A percentile compares a stretch with the other conserved stretches of the same genome.
Conservation (phyloP, 2,797 vertebrate species). For the Cichlasoma orientale region DNA sequence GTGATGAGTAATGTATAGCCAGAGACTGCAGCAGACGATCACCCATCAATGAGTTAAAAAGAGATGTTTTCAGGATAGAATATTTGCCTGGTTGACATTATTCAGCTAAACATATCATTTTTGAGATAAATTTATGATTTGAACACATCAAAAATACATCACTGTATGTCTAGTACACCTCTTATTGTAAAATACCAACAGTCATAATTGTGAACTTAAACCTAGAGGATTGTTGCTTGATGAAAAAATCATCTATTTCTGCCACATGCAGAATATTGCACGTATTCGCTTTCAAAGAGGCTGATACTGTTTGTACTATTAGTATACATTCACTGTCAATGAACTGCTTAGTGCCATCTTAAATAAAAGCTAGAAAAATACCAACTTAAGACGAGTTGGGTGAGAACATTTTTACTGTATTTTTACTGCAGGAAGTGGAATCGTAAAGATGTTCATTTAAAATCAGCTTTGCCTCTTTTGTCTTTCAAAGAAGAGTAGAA, state of each 20-base stretch:
- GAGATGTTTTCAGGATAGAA: slow-evolving; percentile 20
- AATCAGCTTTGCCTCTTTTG: neutral
- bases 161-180: too few species aligned
- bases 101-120: slow-evolving; percentile 17
- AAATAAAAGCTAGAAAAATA: neutral
- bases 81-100: slow-evolving; percentile 12
- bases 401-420: neutral
- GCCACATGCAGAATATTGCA: too few species aligned
- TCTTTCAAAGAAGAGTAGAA: neutral
- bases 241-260: too few species aligned
- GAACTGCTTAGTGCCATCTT: neutral
- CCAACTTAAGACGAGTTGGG: neutral
- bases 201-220: too few species aligned
- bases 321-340: neutral
- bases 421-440: neutral
- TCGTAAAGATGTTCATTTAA: neutral
- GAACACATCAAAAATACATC: slow-evolving; percentile 5
- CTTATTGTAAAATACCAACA: neutral
- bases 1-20: slow-evolving; percentile 41
- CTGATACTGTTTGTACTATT: neutral
- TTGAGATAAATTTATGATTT: slow-evolving; percentile 7
- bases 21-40: slow-evolving; percentile 19
- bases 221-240: too few species aligned
- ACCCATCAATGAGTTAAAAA: slow-evolving; percentile 25
- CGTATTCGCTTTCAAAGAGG: too few species aligned